Evolutionary conservation across 2,113 vertebrate species (phyloP).

Genomic region (Fulica atra): DNA sequence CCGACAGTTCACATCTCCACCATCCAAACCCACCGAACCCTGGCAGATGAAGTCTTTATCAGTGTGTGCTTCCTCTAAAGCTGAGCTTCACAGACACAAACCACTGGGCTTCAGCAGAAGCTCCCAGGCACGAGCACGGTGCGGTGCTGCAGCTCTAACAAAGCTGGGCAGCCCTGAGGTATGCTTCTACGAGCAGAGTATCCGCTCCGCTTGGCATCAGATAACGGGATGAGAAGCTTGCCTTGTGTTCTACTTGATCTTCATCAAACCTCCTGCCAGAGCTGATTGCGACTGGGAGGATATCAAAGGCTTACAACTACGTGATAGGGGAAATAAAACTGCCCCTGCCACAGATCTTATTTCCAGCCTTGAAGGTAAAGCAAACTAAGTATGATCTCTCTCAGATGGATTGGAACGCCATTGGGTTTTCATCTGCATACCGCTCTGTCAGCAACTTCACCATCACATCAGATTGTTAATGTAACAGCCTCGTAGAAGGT

Average conservation of each 20-base stretch:
- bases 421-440: background rate
- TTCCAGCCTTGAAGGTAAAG: background rate
- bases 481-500: background rate
- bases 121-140: background rate
- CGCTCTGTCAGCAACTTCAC: background rate
- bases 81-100: background rate
- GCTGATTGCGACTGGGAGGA: background rate
- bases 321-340: background rate
- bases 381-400: background rate
- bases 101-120: background rate
- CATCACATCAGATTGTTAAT: background rate
- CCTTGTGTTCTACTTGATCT: background rate
- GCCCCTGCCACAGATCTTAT: background rate
- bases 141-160: background rate
- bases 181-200: background rate
- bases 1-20: too few relatives aligned
- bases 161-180: background rate
- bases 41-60: background rate
- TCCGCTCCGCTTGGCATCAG: background rate
- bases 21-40: background rate
- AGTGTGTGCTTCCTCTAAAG: too few relatives aligned
- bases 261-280: background rate
- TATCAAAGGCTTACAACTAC: background rate
- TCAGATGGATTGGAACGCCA: background rate
- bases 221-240: background rate